Percentiles rank a stretch among this genome's conserved stretches.
phyloP scores from a whole-genome alignment of 2,797 vertebrate genomes.

The Cetoscarus ocellatus region DNA sequence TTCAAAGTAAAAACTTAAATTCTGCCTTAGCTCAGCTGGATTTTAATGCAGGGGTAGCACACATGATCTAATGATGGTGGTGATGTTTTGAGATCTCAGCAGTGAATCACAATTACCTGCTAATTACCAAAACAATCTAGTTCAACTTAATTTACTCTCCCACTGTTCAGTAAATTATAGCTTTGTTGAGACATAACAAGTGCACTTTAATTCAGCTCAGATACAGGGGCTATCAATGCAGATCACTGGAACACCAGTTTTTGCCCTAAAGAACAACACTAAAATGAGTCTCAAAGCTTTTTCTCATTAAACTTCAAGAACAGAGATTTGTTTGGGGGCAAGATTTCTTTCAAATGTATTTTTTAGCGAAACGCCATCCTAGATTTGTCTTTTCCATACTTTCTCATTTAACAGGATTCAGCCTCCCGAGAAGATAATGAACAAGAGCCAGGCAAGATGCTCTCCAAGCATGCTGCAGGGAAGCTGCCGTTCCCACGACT shows the following conservation, averaged over 20 bases:
- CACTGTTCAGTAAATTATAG: slow-evolving; percentile 16
- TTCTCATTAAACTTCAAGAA: slow-evolving; percentile 50
- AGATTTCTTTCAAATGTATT: slow-evolving; percentile 14
- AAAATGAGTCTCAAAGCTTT: slow-evolving; percentile 44
- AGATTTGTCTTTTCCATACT: slow-evolving; percentile 28
- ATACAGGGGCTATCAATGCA: slow-evolving; percentile 14
- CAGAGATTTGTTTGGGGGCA: slow-evolving; percentile 14
- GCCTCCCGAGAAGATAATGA: slow-evolving; percentile 29
- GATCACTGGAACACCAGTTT: slow-evolving; percentile 35
- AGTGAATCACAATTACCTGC: slow-evolving; percentile 4
- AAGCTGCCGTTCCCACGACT: slow-evolving; percentile 48
- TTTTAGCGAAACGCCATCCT: slow-evolving; percentile 11
- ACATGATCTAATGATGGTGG: not conserved
- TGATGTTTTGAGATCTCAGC: not conserved
- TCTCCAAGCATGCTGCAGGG: slow-evolving; percentile 43
- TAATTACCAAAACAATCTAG: slow-evolving; percentile 13
- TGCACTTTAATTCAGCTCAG: slow-evolving; percentile 16
- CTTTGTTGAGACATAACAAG: slow-evolving; percentile 22
- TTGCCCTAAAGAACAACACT: slow-evolving; percentile 40
- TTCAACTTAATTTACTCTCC: slow-evolving; percentile 18
- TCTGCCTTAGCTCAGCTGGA: not conserved
- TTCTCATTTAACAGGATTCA: slow-evolving; percentile 33
- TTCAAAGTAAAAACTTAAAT: not conserved
- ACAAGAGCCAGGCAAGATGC: slow-evolving; percentile 15
- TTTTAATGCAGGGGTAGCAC: not conserved